These are phyloP conservation scores for Pelagia noctiluca DNA, from an alignment of 30 jellyfish, hydroid and myxozoan genomes.

Conservation along the genomic window DNA sequence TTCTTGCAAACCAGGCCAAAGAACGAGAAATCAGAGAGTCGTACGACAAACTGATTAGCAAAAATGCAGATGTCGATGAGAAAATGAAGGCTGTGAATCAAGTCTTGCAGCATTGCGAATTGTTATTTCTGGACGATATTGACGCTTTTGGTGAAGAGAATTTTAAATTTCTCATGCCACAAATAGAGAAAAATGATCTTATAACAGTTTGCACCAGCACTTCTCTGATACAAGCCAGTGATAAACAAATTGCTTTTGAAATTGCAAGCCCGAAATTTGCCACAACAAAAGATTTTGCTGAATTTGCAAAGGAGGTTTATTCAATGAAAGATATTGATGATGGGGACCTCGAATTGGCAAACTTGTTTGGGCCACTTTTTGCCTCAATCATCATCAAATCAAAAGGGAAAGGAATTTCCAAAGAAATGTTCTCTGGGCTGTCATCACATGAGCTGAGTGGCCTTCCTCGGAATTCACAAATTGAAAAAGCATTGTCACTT, in stretches of 20 bases:
- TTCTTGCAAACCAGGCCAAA: background rate
- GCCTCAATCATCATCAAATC: background rate
- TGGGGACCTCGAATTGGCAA: background rate
- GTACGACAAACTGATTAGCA: background rate
- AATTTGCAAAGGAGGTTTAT: background rate
- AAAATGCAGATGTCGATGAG: background rate
- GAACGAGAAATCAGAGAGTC: background rate
- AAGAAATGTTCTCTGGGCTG: background rate
- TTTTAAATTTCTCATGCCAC: background rate
- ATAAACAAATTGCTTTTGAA: background rate
- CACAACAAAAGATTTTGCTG: background rate
- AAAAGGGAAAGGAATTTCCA: background rate
- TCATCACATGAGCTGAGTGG: background rate
- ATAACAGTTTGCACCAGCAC: background rate
- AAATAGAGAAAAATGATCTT: background rate
- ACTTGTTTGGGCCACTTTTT: background rate
- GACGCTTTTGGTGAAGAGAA: background rate
- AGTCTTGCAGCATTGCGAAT: background rate
- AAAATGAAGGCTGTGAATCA: background rate
- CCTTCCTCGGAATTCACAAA: background rate
- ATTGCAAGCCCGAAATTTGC: background rate
- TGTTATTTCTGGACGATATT: background rate
- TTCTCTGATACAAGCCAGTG: background rate
- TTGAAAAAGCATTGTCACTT: background rate
- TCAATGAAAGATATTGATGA: background rate